Conservation (phyloP, 2,888 invertebrate genomes). For the Agriopis leucophaearia region DNA sequence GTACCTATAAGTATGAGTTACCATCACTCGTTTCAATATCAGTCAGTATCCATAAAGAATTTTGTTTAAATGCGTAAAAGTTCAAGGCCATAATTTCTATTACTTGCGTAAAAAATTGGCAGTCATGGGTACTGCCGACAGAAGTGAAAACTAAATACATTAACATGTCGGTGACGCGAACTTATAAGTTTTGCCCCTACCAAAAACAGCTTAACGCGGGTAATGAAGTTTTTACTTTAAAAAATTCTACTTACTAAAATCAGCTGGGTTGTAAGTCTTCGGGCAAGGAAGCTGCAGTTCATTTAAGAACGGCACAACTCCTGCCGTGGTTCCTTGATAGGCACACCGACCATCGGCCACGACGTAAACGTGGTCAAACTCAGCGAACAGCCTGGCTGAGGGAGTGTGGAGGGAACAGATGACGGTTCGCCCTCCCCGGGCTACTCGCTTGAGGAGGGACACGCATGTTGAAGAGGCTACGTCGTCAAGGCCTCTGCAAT, state of each 20-base stretch:
- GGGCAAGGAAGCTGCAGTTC: slow-evolving; percentile 94
- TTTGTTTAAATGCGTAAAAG: too few species aligned
- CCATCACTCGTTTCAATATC: too few species aligned
- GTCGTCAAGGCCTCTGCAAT: slow-evolving; percentile 95
- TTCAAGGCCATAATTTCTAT: too few species aligned
- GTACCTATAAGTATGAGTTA: too few species aligned
- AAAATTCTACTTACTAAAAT: slow-evolving; percentile 92
- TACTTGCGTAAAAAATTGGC: too few species aligned
- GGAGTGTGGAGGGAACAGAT: slow-evolving; percentile 99
- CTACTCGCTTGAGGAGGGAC: slow-evolving; percentile 92
- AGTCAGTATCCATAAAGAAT: too few species aligned
- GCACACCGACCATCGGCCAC: slow-evolving; percentile 96
- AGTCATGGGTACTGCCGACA: too few species aligned
- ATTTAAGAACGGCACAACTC: slow-evolving; percentile 93
- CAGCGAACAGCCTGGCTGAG: slow-evolving; percentile 95
- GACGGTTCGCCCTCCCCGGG: slow-evolving; percentile 95
- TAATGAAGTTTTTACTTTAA: too few species aligned
- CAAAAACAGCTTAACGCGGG: too few species aligned
- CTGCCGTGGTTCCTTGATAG: slow-evolving; percentile 93
- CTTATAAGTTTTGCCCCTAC: too few species aligned
- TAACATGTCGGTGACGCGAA: too few species aligned
- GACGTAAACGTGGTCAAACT: slow-evolving; percentile 96
- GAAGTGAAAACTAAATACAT: too few species aligned
- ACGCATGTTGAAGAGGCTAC: slow-evolving; percentile 96
- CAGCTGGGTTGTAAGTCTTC: slow-evolving; percentile 97